Evolutionary conservation across 2,113 vertebrate genomes (phyloP), one percentile per base, ranked within the genome.

Genomic region (Otis tarda): DNA sequence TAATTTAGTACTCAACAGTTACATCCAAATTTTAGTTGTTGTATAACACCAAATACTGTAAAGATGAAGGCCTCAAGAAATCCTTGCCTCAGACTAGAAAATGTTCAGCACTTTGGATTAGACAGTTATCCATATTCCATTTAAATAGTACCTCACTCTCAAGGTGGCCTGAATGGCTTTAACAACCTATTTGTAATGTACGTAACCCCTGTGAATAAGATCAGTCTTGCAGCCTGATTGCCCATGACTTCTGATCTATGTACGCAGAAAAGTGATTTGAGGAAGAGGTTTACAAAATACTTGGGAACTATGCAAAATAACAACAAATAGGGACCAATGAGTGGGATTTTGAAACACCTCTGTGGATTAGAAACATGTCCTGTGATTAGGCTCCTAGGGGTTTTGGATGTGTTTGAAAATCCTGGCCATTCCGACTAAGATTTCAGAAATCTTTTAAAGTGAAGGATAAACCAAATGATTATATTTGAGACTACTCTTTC

Each of bases 1-100:
- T 94, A 95, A 96, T 95, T 94, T 95, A 94, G 95, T 78, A 91
- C 87, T 95, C 35, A 93, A 83, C 63, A 69, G 57, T 69, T 86
- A 52, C 45, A 95, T 94, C 87, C 74, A 94, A 93, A 95, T 95
- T 96, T 95, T 87, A 87, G 83, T 64, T 93, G 61, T 82, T 96
- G 94, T 94, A 63, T 95, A 96, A 95, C 39, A 85, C 73, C 74
- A 91, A 94, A 80, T 77, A 90, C 61, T 80, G 70, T 88, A 76
- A 87, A 73, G 84, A 96, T 0, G 8, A 95, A 86, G 93, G 73
- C 61, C 53, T 79, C 52, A 75, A 79, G 50, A 87, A 94, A 89
- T 79, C 68, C 43, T 91, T 83, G 61, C 75, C 37, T 88, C 59
- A 80, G 71, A 83, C 55, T 76, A 33, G 78, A 91, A 85, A 83